A percentile compares a stretch with the other conserved stretches of the same genome.
These are phyloP conservation scores for Drosophila bunnanda DNA, from an alignment of 2,888 invertebrate genomes.

Conservation along the genomic window DNA sequence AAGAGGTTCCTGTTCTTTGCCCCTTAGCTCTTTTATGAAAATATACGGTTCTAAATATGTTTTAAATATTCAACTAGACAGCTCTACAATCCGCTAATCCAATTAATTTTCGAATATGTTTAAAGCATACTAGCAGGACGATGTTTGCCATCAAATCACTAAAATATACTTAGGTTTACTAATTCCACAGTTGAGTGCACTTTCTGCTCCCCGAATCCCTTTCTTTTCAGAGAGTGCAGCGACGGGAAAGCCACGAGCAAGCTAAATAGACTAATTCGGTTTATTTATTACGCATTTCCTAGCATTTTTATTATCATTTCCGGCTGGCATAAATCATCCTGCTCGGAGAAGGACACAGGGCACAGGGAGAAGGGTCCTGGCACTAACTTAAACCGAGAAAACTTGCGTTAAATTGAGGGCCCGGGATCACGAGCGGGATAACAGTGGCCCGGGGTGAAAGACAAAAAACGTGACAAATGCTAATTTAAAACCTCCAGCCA, in stretches of 20 bases:
- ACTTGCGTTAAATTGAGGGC: conserved; percentile 74
- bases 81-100: not conserved
- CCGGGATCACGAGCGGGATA: conserved; percentile 30
- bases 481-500: conserved; percentile 80
- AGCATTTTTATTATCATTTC: conserved; percentile 80
- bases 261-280: conserved; percentile 66
- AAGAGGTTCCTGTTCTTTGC: not conserved
- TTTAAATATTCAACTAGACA: not conserved
- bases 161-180: conserved; percentile 10
- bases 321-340: conserved; percentile 74
- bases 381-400: conserved; percentile 68
- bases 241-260: conserved; percentile 56
- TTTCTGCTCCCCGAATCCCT: conserved; percentile 12
- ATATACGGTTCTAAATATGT: too few relatives aligned
- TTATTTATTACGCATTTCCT: conserved; percentile 78
- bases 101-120: conserved; percentile 10
- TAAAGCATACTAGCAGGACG: not conserved
- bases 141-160: not conserved
- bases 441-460: conserved; percentile 25
- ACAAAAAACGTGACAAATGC: conserved; percentile 80
- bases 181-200: conserved; percentile 43
- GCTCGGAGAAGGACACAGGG: conserved; percentile 28
- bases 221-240: conserved; percentile 42
- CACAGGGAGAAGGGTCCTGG: conserved; percentile 41
- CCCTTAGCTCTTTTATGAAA: not conserved